These are phyloP conservation scores for Dicyrtoma fusca DNA, from an alignment of 2,888 invertebrate species.

Conservation along the genomic window DNA sequence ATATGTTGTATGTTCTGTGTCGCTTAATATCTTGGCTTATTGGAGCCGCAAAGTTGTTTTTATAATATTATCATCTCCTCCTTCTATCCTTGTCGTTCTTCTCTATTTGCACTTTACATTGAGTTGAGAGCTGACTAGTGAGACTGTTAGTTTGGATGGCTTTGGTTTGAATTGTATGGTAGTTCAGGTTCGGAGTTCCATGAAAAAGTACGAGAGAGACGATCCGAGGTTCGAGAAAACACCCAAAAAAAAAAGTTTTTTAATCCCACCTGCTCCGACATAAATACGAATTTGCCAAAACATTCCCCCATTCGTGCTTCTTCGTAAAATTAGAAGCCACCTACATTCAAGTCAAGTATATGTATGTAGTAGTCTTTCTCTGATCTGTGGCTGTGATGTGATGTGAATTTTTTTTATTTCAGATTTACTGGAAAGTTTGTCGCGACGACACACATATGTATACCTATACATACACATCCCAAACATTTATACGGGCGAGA, in stretches of 20 bases:
- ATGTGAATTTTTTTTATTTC: constrained; percentile 4
- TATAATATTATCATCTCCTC: too few relatives aligned
- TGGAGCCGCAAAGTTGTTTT: too few relatives aligned
- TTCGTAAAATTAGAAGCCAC: constrained; percentile 39
- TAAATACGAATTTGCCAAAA: constrained; percentile 40
- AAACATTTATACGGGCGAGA: too few relatives aligned
- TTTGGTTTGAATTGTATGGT: too few relatives aligned
- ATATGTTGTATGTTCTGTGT: background rate
- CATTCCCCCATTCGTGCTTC: constrained; percentile 30
- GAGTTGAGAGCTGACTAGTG: too few relatives aligned
- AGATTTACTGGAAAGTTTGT: constrained; percentile 15
- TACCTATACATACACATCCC: background rate
- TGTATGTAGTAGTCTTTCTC: constrained; percentile 9
- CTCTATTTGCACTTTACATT: too few relatives aligned
- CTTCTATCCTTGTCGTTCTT: too few relatives aligned
- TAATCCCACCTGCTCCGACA: constrained; percentile 38
- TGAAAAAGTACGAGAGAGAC: constrained; percentile 3
- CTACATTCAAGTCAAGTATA: constrained; percentile 29
- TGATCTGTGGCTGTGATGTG: constrained; percentile 1
- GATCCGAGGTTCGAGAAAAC: constrained; percentile 16
- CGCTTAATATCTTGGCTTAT: too few relatives aligned
- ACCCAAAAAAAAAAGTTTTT: constrained; percentile 19
- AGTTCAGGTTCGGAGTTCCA: constrained; percentile 1
- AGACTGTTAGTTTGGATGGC: too few relatives aligned
- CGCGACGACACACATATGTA: background rate